phyloP scores from a whole-genome alignment of 2,113 vertebrate genomes.

The Diadophis punctatus region DNA sequence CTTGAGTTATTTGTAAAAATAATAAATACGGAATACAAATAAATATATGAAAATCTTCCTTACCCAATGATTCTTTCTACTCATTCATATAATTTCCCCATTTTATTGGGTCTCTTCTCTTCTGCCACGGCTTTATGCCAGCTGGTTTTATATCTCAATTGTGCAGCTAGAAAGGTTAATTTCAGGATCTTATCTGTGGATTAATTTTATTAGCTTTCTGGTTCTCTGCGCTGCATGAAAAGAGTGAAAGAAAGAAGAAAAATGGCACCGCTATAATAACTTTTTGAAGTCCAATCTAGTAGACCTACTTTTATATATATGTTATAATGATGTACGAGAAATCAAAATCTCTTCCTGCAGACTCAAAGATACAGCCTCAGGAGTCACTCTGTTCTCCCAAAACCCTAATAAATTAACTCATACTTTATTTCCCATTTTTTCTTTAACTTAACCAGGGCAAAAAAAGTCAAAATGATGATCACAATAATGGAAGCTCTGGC shows the following conservation, averaged over 20 bases:
- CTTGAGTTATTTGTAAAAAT: background rate
- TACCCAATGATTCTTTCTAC: background rate
- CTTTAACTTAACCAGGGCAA: background rate
- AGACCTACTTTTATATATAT: background rate
- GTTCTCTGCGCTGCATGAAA: background rate
- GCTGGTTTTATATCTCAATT: constrained; percentile 14
- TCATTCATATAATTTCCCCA: background rate
- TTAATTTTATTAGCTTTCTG: constrained; percentile 20
- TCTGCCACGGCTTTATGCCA: background rate
- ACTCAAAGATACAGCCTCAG: background rate
- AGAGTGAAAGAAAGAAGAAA: background rate
- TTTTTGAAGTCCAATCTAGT: background rate
- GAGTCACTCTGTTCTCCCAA: background rate
- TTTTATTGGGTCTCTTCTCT: background rate
- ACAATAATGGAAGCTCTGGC: background rate
- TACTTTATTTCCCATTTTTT: background rate
- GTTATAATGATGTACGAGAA: background rate
- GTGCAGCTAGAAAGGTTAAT: background rate
- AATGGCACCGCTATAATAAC: background rate
- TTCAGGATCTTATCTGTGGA: background rate
- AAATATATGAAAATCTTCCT: background rate
- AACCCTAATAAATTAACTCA: background rate
- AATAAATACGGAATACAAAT: background rate
- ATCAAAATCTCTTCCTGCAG: background rate
- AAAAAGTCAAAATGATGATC: background rate